Conservation (phyloP, 2,797 vertebrate genomes). For the Ambastaia sidthimunki region DNA sequence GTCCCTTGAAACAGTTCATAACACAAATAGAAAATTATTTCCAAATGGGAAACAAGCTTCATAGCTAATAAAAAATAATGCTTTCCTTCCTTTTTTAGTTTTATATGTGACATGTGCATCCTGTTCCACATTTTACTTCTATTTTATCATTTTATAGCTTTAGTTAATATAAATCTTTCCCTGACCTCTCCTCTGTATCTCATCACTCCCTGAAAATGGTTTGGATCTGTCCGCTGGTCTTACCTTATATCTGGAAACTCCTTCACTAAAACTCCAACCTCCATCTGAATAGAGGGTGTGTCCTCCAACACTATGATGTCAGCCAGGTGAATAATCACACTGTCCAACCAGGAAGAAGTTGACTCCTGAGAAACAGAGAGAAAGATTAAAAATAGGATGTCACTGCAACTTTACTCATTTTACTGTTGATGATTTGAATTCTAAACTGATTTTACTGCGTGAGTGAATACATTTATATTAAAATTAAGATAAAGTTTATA, state of each 20-base stretch:
- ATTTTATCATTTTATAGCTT: slow-evolving; percentile 17
- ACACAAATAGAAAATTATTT: neutral
- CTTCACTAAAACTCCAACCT: slow-evolving; percentile 88
- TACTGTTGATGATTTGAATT: neutral
- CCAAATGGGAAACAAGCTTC: neutral
- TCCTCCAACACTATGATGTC: slow-evolving; percentile 92
- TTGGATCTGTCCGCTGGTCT: slow-evolving; percentile 53
- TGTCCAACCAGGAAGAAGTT: slow-evolving; percentile 84
- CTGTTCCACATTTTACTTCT: slow-evolving; percentile 19
- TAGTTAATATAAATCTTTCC: neutral
- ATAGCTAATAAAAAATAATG: slow-evolving; percentile 17
- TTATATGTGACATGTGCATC: slow-evolving; percentile 32
- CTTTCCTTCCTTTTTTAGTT: neutral
- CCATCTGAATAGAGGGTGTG: slow-evolving; percentile 92
- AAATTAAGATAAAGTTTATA: no score
- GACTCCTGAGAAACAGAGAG: slow-evolving; percentile 80
- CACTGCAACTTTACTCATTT: neutral
- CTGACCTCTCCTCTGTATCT: neutral
- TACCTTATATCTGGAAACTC: slow-evolving; percentile 93
- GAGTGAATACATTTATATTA: no score
- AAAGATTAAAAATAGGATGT: slow-evolving; percentile 48
- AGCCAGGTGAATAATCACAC: slow-evolving; percentile 83
- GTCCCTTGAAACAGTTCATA: neutral
- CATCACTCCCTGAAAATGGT: neutral
- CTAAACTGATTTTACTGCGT: no score